These are phyloP conservation scores for Drosophila suzukii DNA, from an alignment of 1,140 invertebrate genomes.

Conservation along the genomic window DNA sequence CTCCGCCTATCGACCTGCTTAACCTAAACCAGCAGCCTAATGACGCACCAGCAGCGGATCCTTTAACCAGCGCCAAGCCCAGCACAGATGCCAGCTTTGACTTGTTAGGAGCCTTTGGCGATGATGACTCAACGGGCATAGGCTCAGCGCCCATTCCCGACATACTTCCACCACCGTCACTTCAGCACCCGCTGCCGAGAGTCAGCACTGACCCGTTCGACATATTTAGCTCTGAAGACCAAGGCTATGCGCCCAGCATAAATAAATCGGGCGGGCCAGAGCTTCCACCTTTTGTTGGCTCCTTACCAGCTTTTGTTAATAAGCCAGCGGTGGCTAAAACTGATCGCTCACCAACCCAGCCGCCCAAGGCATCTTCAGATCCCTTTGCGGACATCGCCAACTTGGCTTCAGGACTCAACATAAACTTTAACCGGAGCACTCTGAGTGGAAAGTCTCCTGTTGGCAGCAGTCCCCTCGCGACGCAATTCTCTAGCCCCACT, in stretches of 20 bases:
- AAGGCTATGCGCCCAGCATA: constrained; percentile 35
- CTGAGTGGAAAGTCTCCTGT: constrained; percentile 71
- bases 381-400: constrained; percentile 87
- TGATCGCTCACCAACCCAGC: constrained; percentile 64
- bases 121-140: constrained; percentile 77
- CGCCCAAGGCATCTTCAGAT: constrained; percentile 70
- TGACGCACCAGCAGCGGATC: constrained; percentile 42
- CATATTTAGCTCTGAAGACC: constrained; percentile 71
- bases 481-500: constrained; percentile 85
- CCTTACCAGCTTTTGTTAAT: constrained; percentile 62
- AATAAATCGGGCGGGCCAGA: constrained; percentile 38
- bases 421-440: constrained; percentile 76
- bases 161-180: constrained; percentile 48
- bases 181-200: constrained; percentile 51
- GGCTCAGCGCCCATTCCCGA: constrained; percentile 77
- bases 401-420: constrained; percentile 81
- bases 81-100: constrained; percentile 86
- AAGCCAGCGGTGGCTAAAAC: constrained; percentile 70
- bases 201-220: constrained; percentile 75
- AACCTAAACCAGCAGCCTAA: constrained; percentile 85
- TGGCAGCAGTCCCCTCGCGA: constrained; percentile 74
- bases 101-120: constrained; percentile 87
- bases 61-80: constrained; percentile 81
- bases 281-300: constrained; percentile 53
- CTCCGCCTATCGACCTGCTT: constrained; percentile 85